Evolutionary conservation across 2,797 vertebrate species (phyloP).

Genomic region (Paramormyrops hopkinsi): DNA sequence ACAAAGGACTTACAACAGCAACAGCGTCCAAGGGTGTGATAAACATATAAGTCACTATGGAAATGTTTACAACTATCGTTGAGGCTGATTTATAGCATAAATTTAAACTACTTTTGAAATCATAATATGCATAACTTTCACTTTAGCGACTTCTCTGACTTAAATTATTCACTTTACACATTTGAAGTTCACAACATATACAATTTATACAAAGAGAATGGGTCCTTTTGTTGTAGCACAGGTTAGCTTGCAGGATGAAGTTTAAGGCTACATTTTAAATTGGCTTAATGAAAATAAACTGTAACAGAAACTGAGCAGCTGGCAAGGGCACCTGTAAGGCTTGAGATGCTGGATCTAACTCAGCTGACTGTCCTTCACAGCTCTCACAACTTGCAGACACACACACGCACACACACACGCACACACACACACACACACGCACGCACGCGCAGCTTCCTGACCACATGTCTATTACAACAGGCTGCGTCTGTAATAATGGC

Average conservation of each 20-base stretch:
- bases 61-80: not conserved
- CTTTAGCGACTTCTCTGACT: not conserved
- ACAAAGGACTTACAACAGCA: not conserved
- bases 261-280: not conserved
- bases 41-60: not conserved
- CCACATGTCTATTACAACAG: not conserved
- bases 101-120: not conserved
- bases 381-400: not conserved
- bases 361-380: not conserved
- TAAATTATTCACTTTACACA: not conserved
- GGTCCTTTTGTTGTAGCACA: not conserved
- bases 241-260: not conserved
- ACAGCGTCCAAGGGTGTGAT: not conserved
- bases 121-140: not conserved
- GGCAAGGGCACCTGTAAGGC: not conserved
- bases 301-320: not conserved
- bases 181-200: not conserved
- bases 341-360: not conserved
- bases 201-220: not conserved
- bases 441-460: not conserved
- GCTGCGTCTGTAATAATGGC: not conserved
- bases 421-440: not conserved
- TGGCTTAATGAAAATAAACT: not conserved
- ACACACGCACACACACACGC: not conserved
- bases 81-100: not conserved